Conservation (phyloP, 1,140 invertebrate species). For the Meloidogyne chitwoodi region DNA sequence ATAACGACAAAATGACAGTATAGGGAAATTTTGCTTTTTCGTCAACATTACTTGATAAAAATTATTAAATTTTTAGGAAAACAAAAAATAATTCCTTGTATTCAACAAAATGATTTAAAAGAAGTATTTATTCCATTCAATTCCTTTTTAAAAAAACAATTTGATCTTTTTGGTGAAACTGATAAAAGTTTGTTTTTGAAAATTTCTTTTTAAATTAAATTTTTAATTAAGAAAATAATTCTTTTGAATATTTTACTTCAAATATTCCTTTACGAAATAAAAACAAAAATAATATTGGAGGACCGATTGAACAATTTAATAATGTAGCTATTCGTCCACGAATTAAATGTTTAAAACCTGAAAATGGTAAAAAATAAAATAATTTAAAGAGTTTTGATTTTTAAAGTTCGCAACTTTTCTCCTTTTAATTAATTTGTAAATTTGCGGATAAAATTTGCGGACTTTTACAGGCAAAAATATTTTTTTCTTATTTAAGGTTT, state of each 20-base stretch:
- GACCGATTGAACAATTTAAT: not conserved
- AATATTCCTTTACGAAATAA: not conserved
- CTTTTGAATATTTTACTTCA: not conserved
- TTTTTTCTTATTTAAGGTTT: conserved; percentile 44
- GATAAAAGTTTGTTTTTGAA: not conserved
- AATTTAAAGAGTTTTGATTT: too few relatives aligned
- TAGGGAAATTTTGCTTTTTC: not conserved
- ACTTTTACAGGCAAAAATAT: not conserved
- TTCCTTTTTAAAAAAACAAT: not conserved
- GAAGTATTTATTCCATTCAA: not conserved
- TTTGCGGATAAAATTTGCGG: too few relatives aligned
- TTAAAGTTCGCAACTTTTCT: too few relatives aligned
- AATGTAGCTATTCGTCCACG: not conserved
- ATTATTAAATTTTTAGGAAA: not conserved
- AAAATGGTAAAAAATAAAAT: not conserved
- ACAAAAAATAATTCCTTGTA: not conserved
- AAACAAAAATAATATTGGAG: not conserved
- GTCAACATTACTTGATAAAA: not conserved
- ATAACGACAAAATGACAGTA: too few relatives aligned
- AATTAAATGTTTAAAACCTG: not conserved
- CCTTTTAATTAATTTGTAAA: too few relatives aligned
- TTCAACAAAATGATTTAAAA: not conserved
- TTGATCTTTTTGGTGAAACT: not conserved
- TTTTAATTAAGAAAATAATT: not conserved
- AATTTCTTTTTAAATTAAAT: not conserved